Percentiles rank a stretch among this genome's conserved stretches.
Evolutionary conservation across 53 echinoderm and acorn worm species (phyloP).

Genomic region (Actinopyga echinites): DNA sequence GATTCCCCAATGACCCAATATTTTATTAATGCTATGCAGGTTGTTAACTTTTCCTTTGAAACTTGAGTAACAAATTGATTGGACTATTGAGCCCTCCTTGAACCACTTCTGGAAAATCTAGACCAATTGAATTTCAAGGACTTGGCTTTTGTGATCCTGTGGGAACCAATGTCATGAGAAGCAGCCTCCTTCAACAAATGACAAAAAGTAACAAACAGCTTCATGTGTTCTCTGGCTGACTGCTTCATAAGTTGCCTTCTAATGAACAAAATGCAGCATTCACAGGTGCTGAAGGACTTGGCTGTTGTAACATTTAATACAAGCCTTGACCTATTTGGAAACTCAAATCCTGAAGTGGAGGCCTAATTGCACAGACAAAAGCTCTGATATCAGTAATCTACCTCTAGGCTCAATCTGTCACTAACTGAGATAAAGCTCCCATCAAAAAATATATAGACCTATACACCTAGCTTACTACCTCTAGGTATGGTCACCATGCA

Average conservation of each 20-base stretch:
- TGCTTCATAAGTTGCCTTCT: background rate
- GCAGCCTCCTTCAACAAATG: background rate
- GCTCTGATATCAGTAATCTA: background rate
- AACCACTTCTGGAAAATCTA: conserved; percentile 32
- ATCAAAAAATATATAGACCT: background rate
- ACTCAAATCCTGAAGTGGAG: background rate
- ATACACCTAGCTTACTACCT: background rate
- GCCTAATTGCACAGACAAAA: conserved; percentile 29
- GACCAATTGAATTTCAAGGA: conserved; percentile 26
- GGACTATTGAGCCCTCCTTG: conserved; percentile 43
- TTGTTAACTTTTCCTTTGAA: conserved; percentile 2
- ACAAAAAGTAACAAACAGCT: background rate
- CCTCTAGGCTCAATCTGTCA: conserved; percentile 39
- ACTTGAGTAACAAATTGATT: conserved; percentile 38
- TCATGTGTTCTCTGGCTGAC: background rate
- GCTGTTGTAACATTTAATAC: background rate
- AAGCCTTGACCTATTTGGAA: conserved; percentile 26
- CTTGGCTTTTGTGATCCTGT: conserved; percentile 25
- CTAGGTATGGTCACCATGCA: background rate
- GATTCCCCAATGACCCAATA: conserved; percentile 18
- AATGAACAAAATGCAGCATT: background rate
- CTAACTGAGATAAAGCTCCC: conserved; percentile 2
- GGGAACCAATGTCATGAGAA: conserved; percentile 24
- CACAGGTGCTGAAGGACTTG: no score
- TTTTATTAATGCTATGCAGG: conserved; percentile 17